Conservation (phyloP, 2,797 vertebrate genomes). For the Alcedo atthis region DNA sequence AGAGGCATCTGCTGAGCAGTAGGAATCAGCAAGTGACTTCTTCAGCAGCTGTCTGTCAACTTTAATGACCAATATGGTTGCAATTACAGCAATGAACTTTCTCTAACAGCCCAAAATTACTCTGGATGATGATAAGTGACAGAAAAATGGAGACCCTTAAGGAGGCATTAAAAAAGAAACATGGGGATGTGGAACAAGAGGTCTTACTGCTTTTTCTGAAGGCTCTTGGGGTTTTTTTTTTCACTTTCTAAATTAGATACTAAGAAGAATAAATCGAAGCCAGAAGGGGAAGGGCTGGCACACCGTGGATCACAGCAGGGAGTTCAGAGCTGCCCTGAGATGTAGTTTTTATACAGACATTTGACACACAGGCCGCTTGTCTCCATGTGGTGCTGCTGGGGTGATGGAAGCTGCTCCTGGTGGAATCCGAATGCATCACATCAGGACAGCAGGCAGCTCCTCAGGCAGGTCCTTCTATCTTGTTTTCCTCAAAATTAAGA, state of each 20-base stretch:
- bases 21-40: constrained; percentile 42
- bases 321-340: not conserved
- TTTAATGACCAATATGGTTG: constrained; percentile 75
- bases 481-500: not conserved
- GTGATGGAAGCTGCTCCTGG: not conserved
- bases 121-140: constrained; percentile 71
- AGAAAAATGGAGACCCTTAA: constrained; percentile 69
- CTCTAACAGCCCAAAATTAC: constrained; percentile 73
- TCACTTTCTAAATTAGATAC: not conserved
- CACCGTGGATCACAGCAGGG: not conserved
- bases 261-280: not conserved
- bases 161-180: constrained; percentile 50
- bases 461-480: not conserved
- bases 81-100: constrained; percentile 76
- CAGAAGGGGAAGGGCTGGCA: not conserved
- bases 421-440: not conserved
- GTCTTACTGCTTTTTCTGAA: not conserved
- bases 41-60: constrained; percentile 72
- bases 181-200: not conserved
- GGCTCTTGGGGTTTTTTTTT: not conserved
- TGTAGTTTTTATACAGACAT: not conserved
- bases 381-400: not conserved
- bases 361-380: not conserved
- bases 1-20: constrained; percentile 41
- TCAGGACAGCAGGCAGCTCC: not conserved